These are phyloP conservation scores for Cydia amplana DNA, from an alignment of 1,140 invertebrate species.

Conservation along the genomic window DNA sequence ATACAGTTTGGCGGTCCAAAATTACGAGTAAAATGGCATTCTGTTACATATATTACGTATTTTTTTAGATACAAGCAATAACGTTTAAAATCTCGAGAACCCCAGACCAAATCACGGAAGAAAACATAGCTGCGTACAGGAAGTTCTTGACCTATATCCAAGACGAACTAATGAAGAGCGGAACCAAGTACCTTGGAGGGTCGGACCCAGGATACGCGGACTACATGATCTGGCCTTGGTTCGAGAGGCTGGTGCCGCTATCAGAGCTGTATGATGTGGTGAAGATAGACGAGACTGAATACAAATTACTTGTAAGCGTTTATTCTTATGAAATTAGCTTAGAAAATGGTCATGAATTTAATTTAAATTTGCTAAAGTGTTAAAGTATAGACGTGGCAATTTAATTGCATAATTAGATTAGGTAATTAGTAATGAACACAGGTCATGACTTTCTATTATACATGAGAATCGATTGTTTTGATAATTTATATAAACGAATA, in stretches of 20 bases:
- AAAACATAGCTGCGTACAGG: conserved; percentile 46
- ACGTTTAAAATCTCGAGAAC: conserved; percentile 50
- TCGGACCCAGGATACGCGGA: conserved; percentile 89
- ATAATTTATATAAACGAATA: too few relatives aligned
- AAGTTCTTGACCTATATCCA: conserved; percentile 54
- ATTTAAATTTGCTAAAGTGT: neutral
- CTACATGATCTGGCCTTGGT: conserved; percentile 95
- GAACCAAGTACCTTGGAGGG: conserved; percentile 85
- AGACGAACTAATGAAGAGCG: conserved; percentile 78
- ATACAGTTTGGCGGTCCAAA: too few relatives aligned
- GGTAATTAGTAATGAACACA: too few relatives aligned
- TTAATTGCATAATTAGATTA: too few relatives aligned
- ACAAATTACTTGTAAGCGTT: conserved; percentile 44
- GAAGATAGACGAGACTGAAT: conserved; percentile 50
- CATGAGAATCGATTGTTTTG: too few relatives aligned
- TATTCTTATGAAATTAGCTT: neutral
- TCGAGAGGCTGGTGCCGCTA: conserved; percentile 83
- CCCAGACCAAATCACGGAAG: conserved; percentile 52
- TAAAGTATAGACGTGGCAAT: too few relatives aligned
- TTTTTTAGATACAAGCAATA: conserved; percentile 54
- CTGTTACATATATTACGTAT: neutral
- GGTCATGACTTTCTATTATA: too few relatives aligned
- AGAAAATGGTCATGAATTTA: too few relatives aligned
- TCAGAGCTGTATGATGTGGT: conserved; percentile 41
- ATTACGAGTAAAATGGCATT: too few relatives aligned